Evolutionary conservation across 2,113 vertebrate genomes (phyloP).

Genomic region (Stigmatopora argus): DNA sequence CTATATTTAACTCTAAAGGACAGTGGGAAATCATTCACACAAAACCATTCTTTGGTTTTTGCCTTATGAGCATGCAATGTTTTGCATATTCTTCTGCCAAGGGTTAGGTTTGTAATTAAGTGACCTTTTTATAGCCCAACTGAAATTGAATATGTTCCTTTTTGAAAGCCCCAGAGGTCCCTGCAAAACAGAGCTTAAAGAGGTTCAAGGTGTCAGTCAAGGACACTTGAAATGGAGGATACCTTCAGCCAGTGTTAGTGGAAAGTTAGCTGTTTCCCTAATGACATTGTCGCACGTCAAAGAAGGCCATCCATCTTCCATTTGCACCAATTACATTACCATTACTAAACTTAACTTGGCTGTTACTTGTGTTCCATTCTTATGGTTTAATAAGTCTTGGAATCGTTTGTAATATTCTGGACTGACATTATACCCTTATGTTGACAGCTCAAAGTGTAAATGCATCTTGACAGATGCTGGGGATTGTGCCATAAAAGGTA

Average conservation of each 20-base stretch:
- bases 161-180: constrained; percentile 28
- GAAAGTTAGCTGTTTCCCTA: not conserved
- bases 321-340: not conserved
- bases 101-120: constrained; percentile 29
- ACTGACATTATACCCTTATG: constrained; percentile 7
- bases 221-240: constrained; percentile 10
- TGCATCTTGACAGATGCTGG: constrained; percentile 15
- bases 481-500: constrained; percentile 15
- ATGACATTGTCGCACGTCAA: not conserved
- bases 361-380: constrained; percentile 4
- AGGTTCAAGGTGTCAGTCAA: constrained; percentile 34
- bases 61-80: not conserved
- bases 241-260: not conserved
- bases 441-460: not conserved
- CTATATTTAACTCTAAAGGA: constrained; percentile 31
- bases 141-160: constrained; percentile 32
- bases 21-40: constrained; percentile 25
- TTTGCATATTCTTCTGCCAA: constrained; percentile 2
- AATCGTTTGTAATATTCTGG: constrained; percentile 7
- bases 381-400: not conserved
- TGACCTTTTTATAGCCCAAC: constrained; percentile 18
- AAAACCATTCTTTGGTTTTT: not conserved
- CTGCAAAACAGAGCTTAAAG: constrained; percentile 13
- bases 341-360: constrained; percentile 2
- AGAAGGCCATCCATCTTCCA: not conserved